These are phyloP conservation scores for Tetragonula carbonaria DNA, from an alignment of 2,888 invertebrate species.

Conservation along the genomic window DNA sequence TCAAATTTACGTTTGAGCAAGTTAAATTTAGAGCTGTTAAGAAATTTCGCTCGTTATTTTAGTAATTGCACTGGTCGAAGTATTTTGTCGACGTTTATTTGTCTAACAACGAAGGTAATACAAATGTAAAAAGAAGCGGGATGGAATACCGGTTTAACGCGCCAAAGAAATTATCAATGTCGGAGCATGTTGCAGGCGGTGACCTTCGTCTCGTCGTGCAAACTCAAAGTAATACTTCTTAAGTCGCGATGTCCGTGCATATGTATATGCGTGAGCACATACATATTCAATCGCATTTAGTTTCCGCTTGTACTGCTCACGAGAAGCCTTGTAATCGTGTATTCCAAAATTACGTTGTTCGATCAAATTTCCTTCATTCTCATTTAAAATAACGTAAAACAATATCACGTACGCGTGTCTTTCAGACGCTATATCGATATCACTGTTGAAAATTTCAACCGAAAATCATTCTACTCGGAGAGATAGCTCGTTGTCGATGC, in stretches of 20 bases:
- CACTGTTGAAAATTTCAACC: constrained; percentile 22
- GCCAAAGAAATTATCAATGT: constrained; percentile 46
- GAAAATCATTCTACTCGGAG: not conserved
- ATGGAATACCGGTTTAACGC: constrained; percentile 45
- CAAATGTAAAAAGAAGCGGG: constrained; percentile 41
- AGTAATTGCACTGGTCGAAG: constrained; percentile 19
- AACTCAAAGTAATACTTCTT: constrained; percentile 34
- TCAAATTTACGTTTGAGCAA: constrained; percentile 10
- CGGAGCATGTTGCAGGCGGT: constrained; percentile 38
- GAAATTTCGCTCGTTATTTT: constrained; percentile 41
- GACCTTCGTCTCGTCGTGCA: constrained; percentile 43
- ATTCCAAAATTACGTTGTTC: not conserved
- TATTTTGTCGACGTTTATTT: constrained; percentile 11
- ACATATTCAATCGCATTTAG: not conserved
- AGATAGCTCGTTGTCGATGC: not conserved
- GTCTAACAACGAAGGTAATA: constrained; percentile 21
- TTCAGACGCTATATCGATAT: not conserved
- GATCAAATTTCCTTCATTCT: not conserved
- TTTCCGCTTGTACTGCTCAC: constrained; percentile 22
- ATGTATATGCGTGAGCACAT: not conserved
- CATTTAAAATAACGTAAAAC: not conserved
- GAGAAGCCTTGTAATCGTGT: not conserved
- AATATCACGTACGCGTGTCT: not conserved
- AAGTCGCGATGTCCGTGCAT: not conserved
- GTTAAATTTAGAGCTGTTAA: constrained; percentile 34